A percentile compares a stretch with the other conserved stretches of the same genome.
Evolutionary conservation across 2,797 vertebrate genomes (phyloP).

Genomic region (Poecilia velifera): DNA sequence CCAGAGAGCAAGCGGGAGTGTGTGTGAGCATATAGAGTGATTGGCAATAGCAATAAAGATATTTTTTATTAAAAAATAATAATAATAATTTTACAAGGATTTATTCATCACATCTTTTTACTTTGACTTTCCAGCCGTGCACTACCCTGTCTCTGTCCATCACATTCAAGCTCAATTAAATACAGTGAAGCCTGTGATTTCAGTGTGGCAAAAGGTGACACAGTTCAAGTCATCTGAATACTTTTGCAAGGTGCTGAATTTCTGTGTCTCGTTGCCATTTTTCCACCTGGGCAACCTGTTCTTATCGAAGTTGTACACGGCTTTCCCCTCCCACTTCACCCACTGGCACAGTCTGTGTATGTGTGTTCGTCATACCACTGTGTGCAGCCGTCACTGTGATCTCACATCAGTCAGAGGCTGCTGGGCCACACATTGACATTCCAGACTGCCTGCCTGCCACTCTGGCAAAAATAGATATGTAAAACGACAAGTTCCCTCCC

Average conservation of each 20-base stretch:
- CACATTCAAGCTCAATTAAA: not conserved
- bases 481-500: conserved; percentile 71
- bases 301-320: conserved; percentile 62
- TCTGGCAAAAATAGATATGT: conserved; percentile 81
- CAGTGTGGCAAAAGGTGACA: not conserved
- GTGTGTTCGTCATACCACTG: conserved; percentile 44
- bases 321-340: conserved; percentile 46
- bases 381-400: conserved; percentile 75
- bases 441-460: conserved; percentile 70
- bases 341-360: conserved; percentile 43
- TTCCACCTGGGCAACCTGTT: conserved; percentile 58
- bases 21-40: too few relatives aligned
- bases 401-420: conserved; percentile 75
- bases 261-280: conserved; percentile 30
- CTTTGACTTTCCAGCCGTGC: not conserved
- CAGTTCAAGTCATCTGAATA: not conserved
- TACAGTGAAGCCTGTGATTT: not conserved
- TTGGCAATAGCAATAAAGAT: too few relatives aligned
- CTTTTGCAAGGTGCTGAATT: not conserved
- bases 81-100: too few relatives aligned
- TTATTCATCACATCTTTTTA: not conserved
- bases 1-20: too few relatives aligned
- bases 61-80: too few relatives aligned
- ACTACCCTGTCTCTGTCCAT: not conserved
- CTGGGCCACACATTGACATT: conserved; percentile 76